Conservation (phyloP, 2,113 vertebrate species). For the Ciconia stormi region DNA sequence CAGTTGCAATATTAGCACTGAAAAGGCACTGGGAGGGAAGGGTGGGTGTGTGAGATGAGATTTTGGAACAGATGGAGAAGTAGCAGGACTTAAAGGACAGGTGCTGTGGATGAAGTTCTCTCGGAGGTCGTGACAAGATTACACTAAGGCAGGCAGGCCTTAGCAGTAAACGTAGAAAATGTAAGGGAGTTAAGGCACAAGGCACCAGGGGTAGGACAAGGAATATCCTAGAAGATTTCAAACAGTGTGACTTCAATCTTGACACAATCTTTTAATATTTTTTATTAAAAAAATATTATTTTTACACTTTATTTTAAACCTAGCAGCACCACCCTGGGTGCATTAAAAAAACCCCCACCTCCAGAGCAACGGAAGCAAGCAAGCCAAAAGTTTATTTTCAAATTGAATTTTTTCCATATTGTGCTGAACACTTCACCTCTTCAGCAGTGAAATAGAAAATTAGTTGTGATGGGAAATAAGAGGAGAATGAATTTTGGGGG, state of each 20-base stretch:
- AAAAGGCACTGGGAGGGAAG: not conserved
- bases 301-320: not conserved
- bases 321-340: not conserved
- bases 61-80: not conserved
- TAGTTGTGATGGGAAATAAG: not conserved
- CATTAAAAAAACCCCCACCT: not conserved
- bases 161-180: not conserved
- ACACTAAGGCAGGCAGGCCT: not conserved
- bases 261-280: not conserved
- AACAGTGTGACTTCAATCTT: not conserved
- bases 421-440: not conserved
- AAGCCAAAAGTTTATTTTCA: not conserved
- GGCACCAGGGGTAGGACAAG: not conserved
- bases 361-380: not conserved
- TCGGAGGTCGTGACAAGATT: not conserved
- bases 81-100: not conserved
- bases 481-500: not conserved
- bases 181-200: not conserved
- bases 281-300: too few species aligned
- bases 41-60: not conserved
- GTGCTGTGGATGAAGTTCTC: not conserved
- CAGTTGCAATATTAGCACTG: not conserved
- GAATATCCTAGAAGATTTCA: not conserved
- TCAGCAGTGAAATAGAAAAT: not conserved
- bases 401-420: not conserved